These are phyloP conservation scores for Diorhabda sublineata DNA, from an alignment of 1,140 invertebrate species.

Conservation along the genomic window DNA sequence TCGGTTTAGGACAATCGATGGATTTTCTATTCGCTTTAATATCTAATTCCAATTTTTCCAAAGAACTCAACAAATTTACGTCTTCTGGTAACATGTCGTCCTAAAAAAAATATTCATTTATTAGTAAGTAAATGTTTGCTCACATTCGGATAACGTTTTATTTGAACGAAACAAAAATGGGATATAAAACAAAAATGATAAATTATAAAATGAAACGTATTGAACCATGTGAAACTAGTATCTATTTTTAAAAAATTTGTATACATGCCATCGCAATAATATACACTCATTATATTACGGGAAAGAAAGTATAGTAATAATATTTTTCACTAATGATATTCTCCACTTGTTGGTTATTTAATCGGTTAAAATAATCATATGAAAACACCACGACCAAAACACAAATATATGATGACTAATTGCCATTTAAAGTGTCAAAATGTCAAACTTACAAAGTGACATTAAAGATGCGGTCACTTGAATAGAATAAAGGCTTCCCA, in stretches of 20 bases:
- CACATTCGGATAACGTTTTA: too few species aligned
- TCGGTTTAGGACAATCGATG: conserved; percentile 20
- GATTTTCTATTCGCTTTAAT: conserved; percentile 22
- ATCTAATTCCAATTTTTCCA: conserved; percentile 43
- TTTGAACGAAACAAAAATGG: too few species aligned
- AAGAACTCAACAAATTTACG: conserved; percentile 29
- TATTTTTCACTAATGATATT: background rate
- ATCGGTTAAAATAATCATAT: background rate
- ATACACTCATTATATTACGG: background rate
- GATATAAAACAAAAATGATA: too few species aligned
- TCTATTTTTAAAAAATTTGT: background rate
- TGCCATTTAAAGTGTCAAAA: conserved; percentile 5
- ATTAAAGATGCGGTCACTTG: too few species aligned
- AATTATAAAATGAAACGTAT: too few species aligned
- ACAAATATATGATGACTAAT: conserved; percentile 19
- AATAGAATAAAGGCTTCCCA: too few species aligned
- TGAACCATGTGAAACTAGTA: too few species aligned
- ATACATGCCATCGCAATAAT: background rate
- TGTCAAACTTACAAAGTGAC: too few species aligned
- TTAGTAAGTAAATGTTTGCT: too few species aligned
- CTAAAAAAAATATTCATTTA: conserved; percentile 25
- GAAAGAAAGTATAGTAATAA: background rate
- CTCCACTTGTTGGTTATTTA: background rate
- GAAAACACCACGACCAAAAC: conserved; percentile 10
- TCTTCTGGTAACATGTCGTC: conserved; percentile 42